Percentiles rank a stretch among this genome's conserved stretches.
phyloP scores from a whole-genome alignment of 2,113 vertebrate genomes.

The Cyphomyrus plagiostoma region DNA sequence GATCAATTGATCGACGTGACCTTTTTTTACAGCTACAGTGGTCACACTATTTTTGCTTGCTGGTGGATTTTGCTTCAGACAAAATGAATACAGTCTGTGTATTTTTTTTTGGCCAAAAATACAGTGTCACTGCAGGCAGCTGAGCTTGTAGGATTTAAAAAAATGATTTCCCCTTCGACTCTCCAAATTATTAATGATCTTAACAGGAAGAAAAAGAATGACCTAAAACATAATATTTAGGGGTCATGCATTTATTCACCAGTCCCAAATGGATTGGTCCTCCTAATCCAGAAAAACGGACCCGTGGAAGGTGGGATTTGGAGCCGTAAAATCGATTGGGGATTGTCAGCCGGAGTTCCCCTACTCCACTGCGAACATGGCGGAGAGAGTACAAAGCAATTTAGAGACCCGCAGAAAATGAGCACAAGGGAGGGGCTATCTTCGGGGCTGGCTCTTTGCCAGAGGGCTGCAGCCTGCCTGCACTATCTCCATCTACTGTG shows the following conservation, averaged over 20 bases:
- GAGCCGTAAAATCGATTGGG: slow-evolving; percentile 1
- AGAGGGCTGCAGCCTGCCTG: not conserved
- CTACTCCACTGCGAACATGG: not conserved
- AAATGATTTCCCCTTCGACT: not conserved
- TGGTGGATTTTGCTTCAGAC: not conserved
- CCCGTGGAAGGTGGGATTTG: slow-evolving; percentile 6
- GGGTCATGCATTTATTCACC: slow-evolving; percentile 18
- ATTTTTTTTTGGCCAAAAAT: not conserved
- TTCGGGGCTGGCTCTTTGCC: not conserved
- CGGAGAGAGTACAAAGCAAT: slow-evolving; percentile 6
- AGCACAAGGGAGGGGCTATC: not conserved
- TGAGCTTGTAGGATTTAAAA: not conserved
- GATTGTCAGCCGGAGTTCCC: not conserved
- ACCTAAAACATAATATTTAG: not conserved
- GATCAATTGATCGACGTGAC: slow-evolving; percentile 43
- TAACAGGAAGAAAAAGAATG: not conserved
- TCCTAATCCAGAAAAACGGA: not conserved
- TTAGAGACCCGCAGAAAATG: not conserved
- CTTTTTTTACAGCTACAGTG: slow-evolving; percentile 25
- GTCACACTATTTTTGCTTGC: not conserved
- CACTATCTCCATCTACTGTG: not conserved
- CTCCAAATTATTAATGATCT: not conserved
- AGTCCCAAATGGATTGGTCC: not conserved
- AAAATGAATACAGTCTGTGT: not conserved
- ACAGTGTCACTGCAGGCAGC: not conserved